Conservation (phyloP, 2,888 invertebrate genomes). For the Leistus spinibarbis region DNA sequence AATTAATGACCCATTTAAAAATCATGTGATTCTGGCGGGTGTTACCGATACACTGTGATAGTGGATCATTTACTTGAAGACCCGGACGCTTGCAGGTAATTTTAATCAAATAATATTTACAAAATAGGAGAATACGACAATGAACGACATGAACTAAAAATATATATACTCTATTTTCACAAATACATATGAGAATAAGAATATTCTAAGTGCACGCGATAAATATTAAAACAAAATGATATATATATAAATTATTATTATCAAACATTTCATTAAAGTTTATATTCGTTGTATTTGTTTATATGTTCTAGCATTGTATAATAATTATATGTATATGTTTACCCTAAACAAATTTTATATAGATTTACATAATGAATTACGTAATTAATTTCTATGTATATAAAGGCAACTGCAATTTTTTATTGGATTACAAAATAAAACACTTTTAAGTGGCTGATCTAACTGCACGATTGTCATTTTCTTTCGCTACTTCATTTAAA, state of each 20-base stretch:
- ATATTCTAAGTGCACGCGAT: not conserved
- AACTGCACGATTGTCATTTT: not conserved
- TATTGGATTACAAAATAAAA: not conserved
- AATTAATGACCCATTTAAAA: no score
- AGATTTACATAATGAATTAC: conserved; percentile 32
- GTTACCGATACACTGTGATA: no score
- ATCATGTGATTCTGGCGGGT: no score
- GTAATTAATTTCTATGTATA: conserved; percentile 12
- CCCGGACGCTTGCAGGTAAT: no score
- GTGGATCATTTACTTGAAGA: no score
- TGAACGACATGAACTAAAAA: not conserved
- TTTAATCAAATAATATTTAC: not conserved
- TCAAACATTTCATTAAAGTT: not conserved
- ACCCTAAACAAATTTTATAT: not conserved
- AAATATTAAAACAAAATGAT: not conserved
- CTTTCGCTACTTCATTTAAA: not conserved
- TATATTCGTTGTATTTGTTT: not conserved
- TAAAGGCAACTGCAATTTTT: conserved; percentile 32
- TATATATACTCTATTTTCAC: not conserved
- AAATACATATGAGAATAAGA: not conserved
- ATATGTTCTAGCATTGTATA: not conserved
- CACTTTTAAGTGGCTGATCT: not conserved
- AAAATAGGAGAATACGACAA: not conserved
- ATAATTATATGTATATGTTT: not conserved
- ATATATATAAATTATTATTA: not conserved